Evolutionary conservation across 2,888 invertebrate genomes (phyloP), one percentile per base, ranked within the genome.

Genomic region (Melangyna quadrimaculata): DNA sequence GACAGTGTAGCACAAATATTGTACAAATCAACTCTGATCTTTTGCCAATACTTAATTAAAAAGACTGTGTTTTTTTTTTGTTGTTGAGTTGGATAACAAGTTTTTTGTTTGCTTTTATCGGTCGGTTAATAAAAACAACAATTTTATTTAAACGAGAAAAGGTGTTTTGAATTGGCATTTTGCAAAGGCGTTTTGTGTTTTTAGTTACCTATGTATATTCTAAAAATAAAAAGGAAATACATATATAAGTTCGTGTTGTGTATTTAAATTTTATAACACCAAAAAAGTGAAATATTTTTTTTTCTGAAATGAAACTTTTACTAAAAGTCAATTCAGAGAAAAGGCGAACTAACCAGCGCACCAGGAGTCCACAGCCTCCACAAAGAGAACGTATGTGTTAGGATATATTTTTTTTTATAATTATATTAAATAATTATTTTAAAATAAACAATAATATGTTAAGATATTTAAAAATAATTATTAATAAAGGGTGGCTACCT

Each of bases 241-340:
- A 78, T 65, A 83, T 22, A 40, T 19, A 59, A 22, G 7, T 8
- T 17, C 24, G 43, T 43, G 63, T 70, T 70, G 29, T 45, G 27
- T 45, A 29, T 24, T 55, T 70, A 17, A 63, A 8, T 65, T 53
- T 24, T 37, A 6, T 37, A 35, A 17, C n/a, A 32, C 10, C 10
- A 37, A 78, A 78, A 27, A 35, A 59, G 65, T 73, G 55, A 43
- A 45, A 27, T 6, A 69, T 17, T 19, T 0, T 17, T 19, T 0
- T 29, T 70, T 29, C 45, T 72, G 88, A 84, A 73, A 92, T 92
- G 92, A 92, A 92, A 89, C 88, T 92, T 72, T 82, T 92, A 67
- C 83, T 92, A 8, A 92, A 92, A 90, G 90, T 91, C 43, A 91
- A 92, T 87, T 90, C 91, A 45, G 89, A 91, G 86, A 90, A 89